Evolutionary conservation across 2,888 invertebrate species (phyloP), one percentile per base, ranked within the genome.

Genomic region (Mayetiola destructor): DNA sequence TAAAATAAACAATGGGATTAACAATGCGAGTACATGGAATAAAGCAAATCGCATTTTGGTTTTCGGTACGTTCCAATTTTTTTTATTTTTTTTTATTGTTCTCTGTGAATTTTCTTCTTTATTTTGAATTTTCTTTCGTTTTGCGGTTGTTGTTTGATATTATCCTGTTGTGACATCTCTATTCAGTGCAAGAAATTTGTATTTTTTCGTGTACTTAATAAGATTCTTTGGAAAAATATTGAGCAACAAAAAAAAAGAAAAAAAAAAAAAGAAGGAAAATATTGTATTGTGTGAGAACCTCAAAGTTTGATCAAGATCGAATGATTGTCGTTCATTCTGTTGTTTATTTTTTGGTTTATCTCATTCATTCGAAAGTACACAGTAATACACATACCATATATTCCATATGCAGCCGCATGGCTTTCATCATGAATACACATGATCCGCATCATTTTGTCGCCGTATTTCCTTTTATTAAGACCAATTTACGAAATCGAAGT

Each of bases 141-240:
- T 42, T 23, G n/a, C 23, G 37, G 37, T 37, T 42, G 42, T 23
- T 42, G 3, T 23, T 42, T 2, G 42, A 12, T 23, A 12, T 42
- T 42, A 42, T 42, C 42, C 42, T 42, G 42, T 42, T 42, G 42
- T 42, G 42, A 42, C 42, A 42, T 42, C 42, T 42, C 23, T 42
- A 42, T 42, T 42, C 42, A 23, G 10, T 23, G 42, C 42, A 23
- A 14, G 5, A 42, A 42, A 32, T 32, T 32, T 32, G 32, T 32
- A 12, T 32, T 8, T 32, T 32, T 32, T 32, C 12, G 32, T 12
- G 32, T 32, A 32, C 32, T 32, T 8, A 8, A 12, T 9, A 32
- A 32, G 12, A 32, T 9, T 9, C n/a, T n/a, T n/a, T n/a, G n/a
- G n/a, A n/a, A n/a, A n/a, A n/a, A n/a, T n/a, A n/a, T n/a, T n/a